These are phyloP conservation scores for Lamellibrachia satsuma DNA, from an alignment of 2,888 invertebrate species.

Conservation along the genomic window DNA sequence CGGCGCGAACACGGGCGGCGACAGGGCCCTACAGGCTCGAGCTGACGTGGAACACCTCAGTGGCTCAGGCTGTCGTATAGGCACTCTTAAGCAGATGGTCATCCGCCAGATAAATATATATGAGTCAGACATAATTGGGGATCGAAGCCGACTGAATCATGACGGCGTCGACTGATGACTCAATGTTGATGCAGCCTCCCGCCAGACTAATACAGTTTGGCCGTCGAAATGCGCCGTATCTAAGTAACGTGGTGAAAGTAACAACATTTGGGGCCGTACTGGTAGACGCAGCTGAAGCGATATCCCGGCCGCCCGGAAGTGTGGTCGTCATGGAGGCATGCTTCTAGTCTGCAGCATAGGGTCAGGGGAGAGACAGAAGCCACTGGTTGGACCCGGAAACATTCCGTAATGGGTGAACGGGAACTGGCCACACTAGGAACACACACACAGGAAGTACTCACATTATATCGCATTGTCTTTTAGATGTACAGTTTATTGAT, in stretches of 20 bases:
- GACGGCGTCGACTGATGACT: neutral
- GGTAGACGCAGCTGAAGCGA: neutral
- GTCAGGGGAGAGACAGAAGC: neutral
- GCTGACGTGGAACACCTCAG: neutral
- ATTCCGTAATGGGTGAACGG: neutral
- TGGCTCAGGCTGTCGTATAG: neutral
- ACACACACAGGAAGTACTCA: neutral
- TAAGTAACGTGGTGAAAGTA: slow-evolving; percentile 17
- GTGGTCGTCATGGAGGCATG: neutral
- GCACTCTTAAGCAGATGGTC: neutral
- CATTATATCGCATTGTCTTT: neutral
- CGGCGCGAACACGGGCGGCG: neutral
- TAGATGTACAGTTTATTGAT: neutral
- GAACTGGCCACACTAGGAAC: neutral
- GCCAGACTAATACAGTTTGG: neutral
- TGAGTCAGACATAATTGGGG: neutral
- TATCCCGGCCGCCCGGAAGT: neutral
- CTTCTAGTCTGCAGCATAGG: neutral
- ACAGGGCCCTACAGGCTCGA: neutral
- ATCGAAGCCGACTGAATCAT: neutral
- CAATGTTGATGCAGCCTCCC: neutral
- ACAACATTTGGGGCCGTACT: neutral
- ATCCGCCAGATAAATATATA: neutral
- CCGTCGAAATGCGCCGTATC: neutral
- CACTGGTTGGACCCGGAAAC: neutral